These are phyloP conservation scores for Eupleurogrammus muticus DNA, from an alignment of 2,797 vertebrate genomes.

Conservation along the genomic window DNA sequence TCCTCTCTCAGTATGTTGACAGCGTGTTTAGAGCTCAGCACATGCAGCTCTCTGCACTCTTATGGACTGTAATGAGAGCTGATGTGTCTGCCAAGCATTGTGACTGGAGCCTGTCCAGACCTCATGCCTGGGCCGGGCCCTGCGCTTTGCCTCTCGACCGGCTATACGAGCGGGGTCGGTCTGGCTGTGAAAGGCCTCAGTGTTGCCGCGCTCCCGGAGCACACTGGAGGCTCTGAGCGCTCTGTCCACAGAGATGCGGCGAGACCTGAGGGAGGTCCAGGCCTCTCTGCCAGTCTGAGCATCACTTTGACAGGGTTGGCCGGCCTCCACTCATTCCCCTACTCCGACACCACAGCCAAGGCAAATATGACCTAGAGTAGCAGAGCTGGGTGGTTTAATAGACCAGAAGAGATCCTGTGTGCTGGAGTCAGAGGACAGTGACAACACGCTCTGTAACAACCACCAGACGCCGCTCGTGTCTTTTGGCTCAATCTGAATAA, in stretches of 20 bases:
- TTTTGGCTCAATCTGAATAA: constrained; percentile 24
- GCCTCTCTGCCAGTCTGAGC: constrained; percentile 30
- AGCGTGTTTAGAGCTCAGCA: constrained; percentile 17
- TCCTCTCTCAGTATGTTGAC: constrained; percentile 31
- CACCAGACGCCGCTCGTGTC: constrained; percentile 40
- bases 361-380: constrained; percentile 65
- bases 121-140: constrained; percentile 37
- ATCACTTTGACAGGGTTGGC: constrained; percentile 46
- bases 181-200: constrained; percentile 68
- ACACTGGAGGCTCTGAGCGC: constrained; percentile 66
- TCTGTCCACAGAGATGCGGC: constrained; percentile 41
- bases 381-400: constrained; percentile 59
- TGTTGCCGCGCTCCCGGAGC: constrained; percentile 50
- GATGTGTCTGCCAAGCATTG: constrained; percentile 46
- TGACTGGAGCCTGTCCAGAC: constrained; percentile 48
- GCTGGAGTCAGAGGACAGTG: constrained; percentile 30
- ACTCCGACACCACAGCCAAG: constrained; percentile 62
- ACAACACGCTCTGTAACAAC: constrained; percentile 43
- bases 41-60: constrained; percentile 13
- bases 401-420: constrained; percentile 59
- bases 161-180: constrained; percentile 7
- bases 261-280: constrained; percentile 61
- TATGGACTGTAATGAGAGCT: constrained; percentile 45
- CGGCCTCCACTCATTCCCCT: constrained; percentile 26
- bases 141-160: constrained; percentile 29